These are phyloP conservation scores for Lutjanus argentimaculatus DNA, from an alignment of 2,797 vertebrate genomes.

Conservation along the genomic window DNA sequence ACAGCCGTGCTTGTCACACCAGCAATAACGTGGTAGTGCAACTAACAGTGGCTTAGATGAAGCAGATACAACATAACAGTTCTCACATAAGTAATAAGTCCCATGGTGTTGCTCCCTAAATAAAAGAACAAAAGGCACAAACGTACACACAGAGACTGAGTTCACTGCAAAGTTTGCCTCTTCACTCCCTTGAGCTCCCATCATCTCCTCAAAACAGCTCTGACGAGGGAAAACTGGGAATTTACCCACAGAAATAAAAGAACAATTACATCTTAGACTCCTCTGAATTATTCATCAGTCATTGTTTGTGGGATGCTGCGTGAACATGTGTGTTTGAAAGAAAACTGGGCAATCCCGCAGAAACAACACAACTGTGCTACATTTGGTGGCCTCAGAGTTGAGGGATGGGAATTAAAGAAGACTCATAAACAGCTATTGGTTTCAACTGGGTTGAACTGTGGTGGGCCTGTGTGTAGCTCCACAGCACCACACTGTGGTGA, in stretches of 20 bases:
- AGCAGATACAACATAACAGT: conserved; percentile 50
- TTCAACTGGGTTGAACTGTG: conserved; percentile 47
- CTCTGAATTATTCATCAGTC: conserved; percentile 73
- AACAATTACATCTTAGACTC: conserved; percentile 70
- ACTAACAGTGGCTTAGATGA: conserved; percentile 48
- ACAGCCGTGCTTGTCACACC: conserved; percentile 35
- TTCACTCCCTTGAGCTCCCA: conserved; percentile 61
- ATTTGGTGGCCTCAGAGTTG: conserved; percentile 65
- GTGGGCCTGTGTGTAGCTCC: conserved; percentile 18
- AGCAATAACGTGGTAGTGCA: conserved; percentile 26
- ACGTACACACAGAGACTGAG: conserved; percentile 10
- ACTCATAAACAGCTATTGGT: conserved; percentile 27
- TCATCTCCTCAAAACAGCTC: conserved; percentile 64
- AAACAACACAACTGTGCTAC: conserved; percentile 75
- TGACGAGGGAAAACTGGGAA: conserved; percentile 77
- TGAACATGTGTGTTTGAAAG: conserved; percentile 57
- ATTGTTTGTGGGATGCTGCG: conserved; percentile 59
- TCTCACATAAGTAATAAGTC: conserved; percentile 65
- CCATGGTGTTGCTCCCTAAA: conserved; percentile 62
- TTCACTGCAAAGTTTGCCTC: conserved; percentile 51
- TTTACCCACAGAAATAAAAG: conserved; percentile 74
- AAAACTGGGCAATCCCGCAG: conserved; percentile 56
- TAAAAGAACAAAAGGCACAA: conserved; percentile 67
- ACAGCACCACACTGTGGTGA: conserved; percentile 73
- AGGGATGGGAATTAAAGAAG: conserved; percentile 41